Conservation (phyloP, 1,140 invertebrate species). For the Trachymyrmex septentrionalis region DNA sequence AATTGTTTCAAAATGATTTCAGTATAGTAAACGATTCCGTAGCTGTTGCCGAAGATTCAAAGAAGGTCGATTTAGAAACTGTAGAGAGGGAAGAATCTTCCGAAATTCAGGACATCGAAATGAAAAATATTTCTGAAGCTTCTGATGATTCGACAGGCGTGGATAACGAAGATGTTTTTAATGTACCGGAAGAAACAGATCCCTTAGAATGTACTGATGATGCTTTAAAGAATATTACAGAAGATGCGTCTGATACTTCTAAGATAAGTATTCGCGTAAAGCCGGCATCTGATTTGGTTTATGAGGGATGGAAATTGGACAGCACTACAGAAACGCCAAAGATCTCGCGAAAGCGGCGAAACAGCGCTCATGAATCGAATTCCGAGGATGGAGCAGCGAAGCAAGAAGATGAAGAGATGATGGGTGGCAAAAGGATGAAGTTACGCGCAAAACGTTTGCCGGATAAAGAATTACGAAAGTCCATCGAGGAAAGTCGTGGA, state of each 20-base stretch:
- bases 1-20: slow-evolving; percentile 45
- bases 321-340: slow-evolving; percentile 70
- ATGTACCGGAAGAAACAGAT: slow-evolving; percentile 77
- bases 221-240: slow-evolving; percentile 53
- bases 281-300: slow-evolving; percentile 79
- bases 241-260: slow-evolving; percentile 33
- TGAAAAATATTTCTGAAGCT: slow-evolving; percentile 48
- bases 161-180: slow-evolving; percentile 80
- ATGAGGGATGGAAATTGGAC: slow-evolving; percentile 82
- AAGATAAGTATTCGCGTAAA: slow-evolving; percentile 82
- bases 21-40: slow-evolving; percentile 7
- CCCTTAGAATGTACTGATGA: slow-evolving; percentile 78
- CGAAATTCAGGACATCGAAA: slow-evolving; percentile 71
- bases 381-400: slow-evolving; percentile 75
- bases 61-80: slow-evolving; percentile 2
- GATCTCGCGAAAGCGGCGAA: slow-evolving; percentile 82
- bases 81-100: slow-evolving; percentile 49
- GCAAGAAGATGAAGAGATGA: slow-evolving; percentile 71
- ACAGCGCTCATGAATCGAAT: slow-evolving; percentile 80
- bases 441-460: slow-evolving; percentile 86
- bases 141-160: slow-evolving; percentile 81
- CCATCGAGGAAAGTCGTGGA: slow-evolving; percentile 87
- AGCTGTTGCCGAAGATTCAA: not conserved
- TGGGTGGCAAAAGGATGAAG: slow-evolving; percentile 86
- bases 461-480: slow-evolving; percentile 87